phyloP scores from a whole-genome alignment of 2,888 invertebrate genomes.

The Selenia dentaria region DNA sequence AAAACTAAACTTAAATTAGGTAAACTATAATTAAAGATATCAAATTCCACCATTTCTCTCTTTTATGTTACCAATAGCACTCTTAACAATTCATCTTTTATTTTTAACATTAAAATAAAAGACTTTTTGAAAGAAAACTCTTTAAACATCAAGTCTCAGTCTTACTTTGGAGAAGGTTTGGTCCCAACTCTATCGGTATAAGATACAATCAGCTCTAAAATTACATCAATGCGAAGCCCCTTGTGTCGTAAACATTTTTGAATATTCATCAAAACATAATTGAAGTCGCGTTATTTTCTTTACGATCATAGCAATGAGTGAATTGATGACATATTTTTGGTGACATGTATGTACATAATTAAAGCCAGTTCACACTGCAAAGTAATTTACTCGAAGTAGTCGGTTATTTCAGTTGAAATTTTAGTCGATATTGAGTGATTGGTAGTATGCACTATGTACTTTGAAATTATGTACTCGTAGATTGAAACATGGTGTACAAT shows the following conservation, averaged over 20 bases:
- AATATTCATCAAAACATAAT: constrained; percentile 64
- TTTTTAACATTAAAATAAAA: too few relatives aligned
- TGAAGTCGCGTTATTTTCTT: constrained; percentile 57
- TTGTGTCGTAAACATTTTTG: constrained; percentile 44
- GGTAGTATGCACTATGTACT: too few relatives aligned
- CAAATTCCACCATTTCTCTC: too few relatives aligned
- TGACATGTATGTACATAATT: constrained; percentile 22
- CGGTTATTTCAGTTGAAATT: background rate
- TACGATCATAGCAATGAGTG: constrained; percentile 46
- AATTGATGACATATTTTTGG: constrained; percentile 36
- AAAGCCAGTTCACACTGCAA: background rate
- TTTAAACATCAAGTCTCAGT: too few relatives aligned
- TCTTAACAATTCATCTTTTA: too few relatives aligned
- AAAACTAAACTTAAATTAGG: too few relatives aligned
- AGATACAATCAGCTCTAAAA: background rate
- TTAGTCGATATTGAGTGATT: background rate
- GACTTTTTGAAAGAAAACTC: too few relatives aligned
- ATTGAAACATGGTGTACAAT: too few relatives aligned
- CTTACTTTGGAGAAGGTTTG: constrained; percentile 14
- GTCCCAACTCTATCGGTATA: background rate
- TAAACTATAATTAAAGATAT: too few relatives aligned
- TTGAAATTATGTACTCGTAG: too few relatives aligned
- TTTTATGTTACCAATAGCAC: too few relatives aligned
- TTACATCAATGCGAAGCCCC: constrained; percentile 21
- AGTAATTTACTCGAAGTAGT: background rate